Conservation (phyloP, 2,797 vertebrate genomes). For the Melanotaenia boesemani region DNA sequence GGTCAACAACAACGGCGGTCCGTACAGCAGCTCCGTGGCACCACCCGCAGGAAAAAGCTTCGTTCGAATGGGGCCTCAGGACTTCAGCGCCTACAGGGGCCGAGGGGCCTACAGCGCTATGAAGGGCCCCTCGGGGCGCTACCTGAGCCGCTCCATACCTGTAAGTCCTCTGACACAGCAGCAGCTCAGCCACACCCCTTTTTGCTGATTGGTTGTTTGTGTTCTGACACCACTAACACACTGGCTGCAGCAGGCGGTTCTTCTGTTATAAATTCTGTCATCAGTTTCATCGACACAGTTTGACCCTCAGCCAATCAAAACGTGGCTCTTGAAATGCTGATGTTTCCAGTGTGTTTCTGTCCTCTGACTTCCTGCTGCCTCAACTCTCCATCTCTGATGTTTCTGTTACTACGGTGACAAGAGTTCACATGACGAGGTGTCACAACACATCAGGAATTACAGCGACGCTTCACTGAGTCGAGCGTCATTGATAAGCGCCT, state of each 20-base stretch:
- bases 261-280: too few relatives aligned
- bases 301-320: neutral
- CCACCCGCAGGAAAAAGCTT: constrained; percentile 35
- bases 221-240: constrained; percentile 37
- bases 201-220: constrained; percentile 22
- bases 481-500: too few relatives aligned
- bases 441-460: neutral
- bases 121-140: constrained; percentile 84
- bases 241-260: neutral
- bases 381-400: neutral
- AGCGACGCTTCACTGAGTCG: too few relatives aligned
- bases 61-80: constrained; percentile 75
- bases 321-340: constrained; percentile 1
- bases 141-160: constrained; percentile 93
- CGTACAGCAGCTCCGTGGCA: constrained; percentile 60
- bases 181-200: constrained; percentile 56
- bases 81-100: constrained; percentile 73
- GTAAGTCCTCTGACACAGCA: constrained; percentile 88
- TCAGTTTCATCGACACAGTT: too few relatives aligned
- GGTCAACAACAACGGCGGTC: constrained; percentile 88
- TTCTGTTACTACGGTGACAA: neutral
- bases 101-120: constrained; percentile 77
- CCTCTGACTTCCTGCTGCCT: neutral
- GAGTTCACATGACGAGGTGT: constrained; percentile 12
- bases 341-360: constrained; percentile 19